These are phyloP conservation scores for Drosophila ezoana DNA, from an alignment of 2,888 invertebrate genomes.

Conservation along the genomic window DNA sequence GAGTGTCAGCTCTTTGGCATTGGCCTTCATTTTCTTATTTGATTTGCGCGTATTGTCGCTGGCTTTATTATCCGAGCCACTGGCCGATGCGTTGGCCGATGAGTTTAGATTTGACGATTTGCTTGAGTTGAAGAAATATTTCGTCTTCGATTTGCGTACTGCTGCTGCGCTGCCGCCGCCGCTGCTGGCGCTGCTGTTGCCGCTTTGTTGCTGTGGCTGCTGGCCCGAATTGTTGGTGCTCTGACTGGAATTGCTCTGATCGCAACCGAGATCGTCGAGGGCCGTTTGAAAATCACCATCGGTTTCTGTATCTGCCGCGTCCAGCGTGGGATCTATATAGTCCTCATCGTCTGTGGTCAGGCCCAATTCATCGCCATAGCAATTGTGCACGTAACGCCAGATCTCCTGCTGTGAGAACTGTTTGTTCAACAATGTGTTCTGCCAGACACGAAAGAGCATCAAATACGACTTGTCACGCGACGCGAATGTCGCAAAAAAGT, in stretches of 20 bases:
- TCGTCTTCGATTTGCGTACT: constrained; percentile 69
- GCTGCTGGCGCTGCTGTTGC: constrained; percentile 77
- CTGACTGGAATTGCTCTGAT: constrained; percentile 58
- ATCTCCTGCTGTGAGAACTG: constrained; percentile 92
- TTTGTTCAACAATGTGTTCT: constrained; percentile 96
- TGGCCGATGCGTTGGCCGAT: constrained; percentile 78
- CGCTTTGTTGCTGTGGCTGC: constrained; percentile 52
- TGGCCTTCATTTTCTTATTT: constrained; percentile 78
- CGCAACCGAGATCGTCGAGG: constrained; percentile 68
- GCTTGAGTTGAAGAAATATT: constrained; percentile 74
- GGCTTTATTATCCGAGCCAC: constrained; percentile 79
- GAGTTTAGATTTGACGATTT: constrained; percentile 70
- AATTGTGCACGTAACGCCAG: constrained; percentile 96
- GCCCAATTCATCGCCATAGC: constrained; percentile 97
- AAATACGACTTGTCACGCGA: constrained; percentile 97
- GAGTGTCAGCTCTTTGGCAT: constrained; percentile 81
- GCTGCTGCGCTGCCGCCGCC: constrained; percentile 59
- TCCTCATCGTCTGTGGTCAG: constrained; percentile 97
- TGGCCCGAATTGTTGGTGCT: constrained; percentile 46
- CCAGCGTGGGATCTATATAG: constrained; percentile 87
- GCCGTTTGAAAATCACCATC: constrained; percentile 76
- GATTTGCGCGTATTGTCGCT: constrained; percentile 70
- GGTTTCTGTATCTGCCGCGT: constrained; percentile 58
- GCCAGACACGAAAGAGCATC: constrained; percentile 98
- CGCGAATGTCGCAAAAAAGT: constrained; percentile 97